Evolutionary conservation across 2,888 invertebrate genomes (phyloP).

Genomic region (Xanthorhoe spadicearia): DNA sequence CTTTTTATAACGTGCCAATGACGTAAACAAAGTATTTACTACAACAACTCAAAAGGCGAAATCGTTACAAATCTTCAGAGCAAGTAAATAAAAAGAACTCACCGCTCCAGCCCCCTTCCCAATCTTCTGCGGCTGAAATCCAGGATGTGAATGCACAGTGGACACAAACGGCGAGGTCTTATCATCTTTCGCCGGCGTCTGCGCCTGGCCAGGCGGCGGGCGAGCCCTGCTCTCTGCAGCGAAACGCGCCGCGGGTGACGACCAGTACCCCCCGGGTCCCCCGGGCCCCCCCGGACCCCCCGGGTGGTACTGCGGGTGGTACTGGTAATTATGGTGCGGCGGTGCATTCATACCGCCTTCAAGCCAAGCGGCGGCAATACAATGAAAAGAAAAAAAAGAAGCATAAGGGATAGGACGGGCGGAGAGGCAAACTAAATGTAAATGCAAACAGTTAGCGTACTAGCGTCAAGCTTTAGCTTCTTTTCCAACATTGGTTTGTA

Average conservation of each 20-base stretch:
- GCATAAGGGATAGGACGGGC: constrained; percentile 79
- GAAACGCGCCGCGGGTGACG: constrained; percentile 76
- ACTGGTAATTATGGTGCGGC: constrained; percentile 83
- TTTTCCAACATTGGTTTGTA: constrained; percentile 28
- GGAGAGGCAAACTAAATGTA: constrained; percentile 69
- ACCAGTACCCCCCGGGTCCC: constrained; percentile 41
- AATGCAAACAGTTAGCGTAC: constrained; percentile 70
- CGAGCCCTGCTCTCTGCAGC: constrained; percentile 80
- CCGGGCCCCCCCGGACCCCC: constrained; percentile 59
- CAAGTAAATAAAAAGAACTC: constrained; percentile 57
- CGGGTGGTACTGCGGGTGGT: constrained; percentile 76
- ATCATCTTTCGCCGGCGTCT: constrained; percentile 80
- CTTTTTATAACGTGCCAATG: too few relatives aligned
- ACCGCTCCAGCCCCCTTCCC: constrained; percentile 89
- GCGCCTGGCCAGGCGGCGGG: constrained; percentile 52
- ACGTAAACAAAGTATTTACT: too few relatives aligned
- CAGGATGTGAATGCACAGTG: constrained; percentile 95
- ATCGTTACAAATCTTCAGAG: too few relatives aligned
- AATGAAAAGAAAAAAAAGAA: constrained; percentile 84
- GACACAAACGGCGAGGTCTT: constrained; percentile 94
- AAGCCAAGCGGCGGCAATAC: constrained; percentile 84
- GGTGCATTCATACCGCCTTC: constrained; percentile 85
- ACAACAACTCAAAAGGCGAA: too few relatives aligned
- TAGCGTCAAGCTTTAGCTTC: constrained; percentile 59
- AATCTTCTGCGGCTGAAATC: constrained; percentile 96